phyloP scores from a whole-genome alignment of 2,888 invertebrate genomes.

The Eilema sororculum region DNA sequence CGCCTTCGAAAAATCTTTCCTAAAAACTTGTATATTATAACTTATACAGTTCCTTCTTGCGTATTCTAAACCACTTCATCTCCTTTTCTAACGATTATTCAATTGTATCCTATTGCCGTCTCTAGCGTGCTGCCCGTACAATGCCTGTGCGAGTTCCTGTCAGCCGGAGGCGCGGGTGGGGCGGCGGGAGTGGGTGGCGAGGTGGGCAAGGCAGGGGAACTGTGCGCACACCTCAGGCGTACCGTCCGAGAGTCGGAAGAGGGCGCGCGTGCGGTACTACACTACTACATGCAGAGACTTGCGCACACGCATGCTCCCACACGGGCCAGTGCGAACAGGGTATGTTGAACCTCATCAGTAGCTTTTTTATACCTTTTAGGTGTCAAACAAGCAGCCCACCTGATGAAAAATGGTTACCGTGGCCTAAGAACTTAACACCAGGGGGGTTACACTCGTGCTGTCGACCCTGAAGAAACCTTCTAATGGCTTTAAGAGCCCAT shows the following conservation, averaged over 20 bases:
- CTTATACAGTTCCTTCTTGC: too few relatives aligned
- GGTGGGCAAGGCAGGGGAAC: conserved; percentile 89
- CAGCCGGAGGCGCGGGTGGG: conserved; percentile 82
- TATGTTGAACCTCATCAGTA: conserved; percentile 49
- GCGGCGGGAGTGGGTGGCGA: conserved; percentile 58
- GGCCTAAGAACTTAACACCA: too few relatives aligned
- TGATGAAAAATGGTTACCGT: too few relatives aligned
- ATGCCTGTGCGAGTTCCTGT: conserved; percentile 97
- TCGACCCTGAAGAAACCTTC: too few relatives aligned
- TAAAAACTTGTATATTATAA: too few relatives aligned
- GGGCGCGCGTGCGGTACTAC: conserved; percentile 94
- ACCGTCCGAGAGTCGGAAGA: conserved; percentile 81
- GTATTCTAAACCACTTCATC: too few relatives aligned
- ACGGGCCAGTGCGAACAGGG: conserved; percentile 91
- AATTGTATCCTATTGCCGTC: not conserved
- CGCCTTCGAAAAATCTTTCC: not conserved
- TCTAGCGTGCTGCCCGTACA: conserved; percentile 96
- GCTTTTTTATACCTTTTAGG: too few relatives aligned
- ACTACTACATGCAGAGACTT: conserved; percentile 95
- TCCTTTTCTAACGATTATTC: not conserved
- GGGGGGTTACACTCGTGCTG: too few relatives aligned
- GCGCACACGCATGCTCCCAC: conserved; percentile 93
- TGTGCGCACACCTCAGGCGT: conserved; percentile 87
- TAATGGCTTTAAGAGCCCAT: too few relatives aligned
- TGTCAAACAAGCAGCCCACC: too few relatives aligned